Percentiles rank a stretch among this genome's conserved stretches.
phyloP scores from a whole-genome alignment of 2,888 invertebrate genomes.

The Laothoe populi region DNA sequence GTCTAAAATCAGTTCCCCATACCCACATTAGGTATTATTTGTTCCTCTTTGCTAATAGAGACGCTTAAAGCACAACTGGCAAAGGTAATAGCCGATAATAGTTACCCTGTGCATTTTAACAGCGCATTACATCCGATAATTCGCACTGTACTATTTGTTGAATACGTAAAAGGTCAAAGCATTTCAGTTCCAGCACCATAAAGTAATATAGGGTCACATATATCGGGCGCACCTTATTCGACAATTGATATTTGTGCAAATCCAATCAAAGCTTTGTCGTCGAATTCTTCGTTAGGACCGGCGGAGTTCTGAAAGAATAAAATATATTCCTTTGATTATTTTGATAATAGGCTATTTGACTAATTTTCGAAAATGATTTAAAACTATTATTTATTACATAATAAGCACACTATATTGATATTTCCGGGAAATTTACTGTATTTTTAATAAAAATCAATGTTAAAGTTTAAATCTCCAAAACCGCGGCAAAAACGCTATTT shows the following conservation, averaged over 20 bases:
- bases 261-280: conserved; percentile 97
- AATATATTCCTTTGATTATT: too few relatives aligned
- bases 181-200: conserved; percentile 17
- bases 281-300: conserved; percentile 91
- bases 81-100: neutral
- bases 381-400: too few relatives aligned
- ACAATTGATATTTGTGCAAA: conserved; percentile 98
- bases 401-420: too few relatives aligned
- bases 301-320: conserved; percentile 86
- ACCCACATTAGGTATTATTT: neutral
- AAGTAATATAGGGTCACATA: neutral
- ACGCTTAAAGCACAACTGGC: neutral
- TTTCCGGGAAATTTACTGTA: too few relatives aligned
- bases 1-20: neutral
- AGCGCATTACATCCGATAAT: neutral
- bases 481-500: too few relatives aligned
- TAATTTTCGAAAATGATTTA: too few relatives aligned
- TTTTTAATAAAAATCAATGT: too few relatives aligned
- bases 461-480: too few relatives aligned
- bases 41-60: neutral
- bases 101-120: conserved; percentile 16
- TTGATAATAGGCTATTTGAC: too few relatives aligned
- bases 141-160: neutral
- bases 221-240: conserved; percentile 81
- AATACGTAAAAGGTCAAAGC: conserved; percentile 19